Percentiles rank a stretch among this genome's conserved stretches.
Evolutionary conservation across 2,113 vertebrate genomes (phyloP).

Genomic region (Prolemur simus): DNA sequence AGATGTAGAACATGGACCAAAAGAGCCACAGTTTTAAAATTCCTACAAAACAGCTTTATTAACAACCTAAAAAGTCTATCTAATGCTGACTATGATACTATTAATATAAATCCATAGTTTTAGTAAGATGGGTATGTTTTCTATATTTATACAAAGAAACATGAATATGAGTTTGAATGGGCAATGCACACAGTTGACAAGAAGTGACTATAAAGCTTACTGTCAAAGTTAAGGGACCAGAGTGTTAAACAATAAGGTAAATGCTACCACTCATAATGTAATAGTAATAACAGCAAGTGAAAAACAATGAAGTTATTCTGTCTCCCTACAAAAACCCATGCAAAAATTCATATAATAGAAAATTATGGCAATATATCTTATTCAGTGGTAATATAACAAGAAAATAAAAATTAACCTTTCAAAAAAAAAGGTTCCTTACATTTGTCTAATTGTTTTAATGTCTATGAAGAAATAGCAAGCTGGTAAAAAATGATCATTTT

Average conservation of each 20-base stretch:
- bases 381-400: neutral
- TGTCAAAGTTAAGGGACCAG: neutral
- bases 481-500: neutral
- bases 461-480: neutral
- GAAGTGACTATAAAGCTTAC: neutral
- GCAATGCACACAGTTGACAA: neutral
- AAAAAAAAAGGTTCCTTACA: neutral
- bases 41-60: neutral
- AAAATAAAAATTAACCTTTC: constrained; percentile 11
- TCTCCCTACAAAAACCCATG: neutral
- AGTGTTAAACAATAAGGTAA: neutral
- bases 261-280: neutral
- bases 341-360: neutral
- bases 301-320: neutral
- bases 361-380: neutral
- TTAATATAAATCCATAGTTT: neutral
- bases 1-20: neutral
- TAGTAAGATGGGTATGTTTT: neutral
- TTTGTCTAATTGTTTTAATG: constrained; percentile 7
- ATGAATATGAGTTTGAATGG: neutral
- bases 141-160: neutral
- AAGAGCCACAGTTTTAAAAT: neutral
- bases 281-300: neutral
- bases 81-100: neutral
- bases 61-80: neutral